phyloP scores from a whole-genome alignment of 2,113 vertebrate genomes.

The Terrapene triunguis region DNA sequence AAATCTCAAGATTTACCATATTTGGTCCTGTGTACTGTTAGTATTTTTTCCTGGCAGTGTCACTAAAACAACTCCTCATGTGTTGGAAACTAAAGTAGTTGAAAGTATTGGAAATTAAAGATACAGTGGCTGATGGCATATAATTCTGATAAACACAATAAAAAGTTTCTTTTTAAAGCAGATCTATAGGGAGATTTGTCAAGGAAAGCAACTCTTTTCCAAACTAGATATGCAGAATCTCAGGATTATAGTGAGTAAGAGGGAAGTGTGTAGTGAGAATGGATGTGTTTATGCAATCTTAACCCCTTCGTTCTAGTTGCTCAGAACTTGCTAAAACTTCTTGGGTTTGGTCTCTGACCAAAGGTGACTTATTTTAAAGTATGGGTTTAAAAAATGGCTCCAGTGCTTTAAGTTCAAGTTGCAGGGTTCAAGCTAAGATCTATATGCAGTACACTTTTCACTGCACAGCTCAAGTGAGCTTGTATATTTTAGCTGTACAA shows the following conservation, averaged over 20 bases:
- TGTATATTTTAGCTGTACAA: neutral
- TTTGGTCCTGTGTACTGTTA: constrained; percentile 41
- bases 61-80: neutral
- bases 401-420: neutral
- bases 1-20: constrained; percentile 54
- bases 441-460: neutral
- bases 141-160: neutral
- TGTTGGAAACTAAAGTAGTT: neutral
- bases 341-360: rapidly evolving
- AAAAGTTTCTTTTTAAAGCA: neutral
- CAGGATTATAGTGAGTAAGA: neutral
- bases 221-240: neutral
- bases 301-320: neutral
- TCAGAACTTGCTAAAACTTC: neutral
- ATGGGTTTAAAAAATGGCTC: neutral
- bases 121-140: neutral
- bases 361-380: neutral
- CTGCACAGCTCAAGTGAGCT: neutral
- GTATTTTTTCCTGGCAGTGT: neutral
- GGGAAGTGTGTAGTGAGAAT: neutral
- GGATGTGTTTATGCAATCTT: neutral
- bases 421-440: neutral
- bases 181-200: neutral
- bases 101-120: neutral
- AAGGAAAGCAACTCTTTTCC: neutral